Base-by-base conservation (phyloP, 2,888 invertebrate genomes). In the Caenorhabditis angaria region DNA sequence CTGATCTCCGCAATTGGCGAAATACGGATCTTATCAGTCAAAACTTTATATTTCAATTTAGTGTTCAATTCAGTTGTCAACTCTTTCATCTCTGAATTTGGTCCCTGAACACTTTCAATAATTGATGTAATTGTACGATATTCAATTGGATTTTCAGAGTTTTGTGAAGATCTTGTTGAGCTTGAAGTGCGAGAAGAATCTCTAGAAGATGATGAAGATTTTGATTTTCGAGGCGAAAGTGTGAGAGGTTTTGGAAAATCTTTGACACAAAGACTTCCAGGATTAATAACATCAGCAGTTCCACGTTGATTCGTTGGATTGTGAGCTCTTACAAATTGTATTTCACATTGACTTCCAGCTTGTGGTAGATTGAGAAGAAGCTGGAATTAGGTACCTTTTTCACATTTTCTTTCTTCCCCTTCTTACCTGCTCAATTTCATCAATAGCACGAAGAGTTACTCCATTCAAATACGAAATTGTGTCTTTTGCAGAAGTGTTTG, bases 391-490 rank as follows among this genome's bases (percentile, higher is more conserved):
- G 5, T 28, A 22, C 1, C 10, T 20, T 28, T 12, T 6, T 18
- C 6, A 5, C 4, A n/a, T 10, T n/a, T 48, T 55, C 24, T 54
- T 54, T 25, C 22, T 25, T 14, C 24, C 10, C 14, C 1, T 20
- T 12, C 2, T 8, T 60, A 65, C 70, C 65, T 70, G 65, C 47
- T 70, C 70, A 27, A 65, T 58, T 48, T 70, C 65, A 55, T 61
- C 55, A 60, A 70, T 70, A 18, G 70, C 61, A 35, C 28, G 61
- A 51, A 70, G 65, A 41, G 70, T 22, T 32, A 70, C 51, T 48
- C 70, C 65, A 59, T 65, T 70, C 65, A 70, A 24, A 54, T 65
- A 65, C 47, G 51, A 56, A 59, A 58, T 59, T n/a, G 62, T 50
- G 24, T 61, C 70, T 55, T 61, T 65, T n/a, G 61, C 65, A 14